Evolutionary conservation across 2,113 vertebrate genomes (phyloP), one percentile per base, ranked within the genome.

Genomic region (Mormyrus lacerda): DNA sequence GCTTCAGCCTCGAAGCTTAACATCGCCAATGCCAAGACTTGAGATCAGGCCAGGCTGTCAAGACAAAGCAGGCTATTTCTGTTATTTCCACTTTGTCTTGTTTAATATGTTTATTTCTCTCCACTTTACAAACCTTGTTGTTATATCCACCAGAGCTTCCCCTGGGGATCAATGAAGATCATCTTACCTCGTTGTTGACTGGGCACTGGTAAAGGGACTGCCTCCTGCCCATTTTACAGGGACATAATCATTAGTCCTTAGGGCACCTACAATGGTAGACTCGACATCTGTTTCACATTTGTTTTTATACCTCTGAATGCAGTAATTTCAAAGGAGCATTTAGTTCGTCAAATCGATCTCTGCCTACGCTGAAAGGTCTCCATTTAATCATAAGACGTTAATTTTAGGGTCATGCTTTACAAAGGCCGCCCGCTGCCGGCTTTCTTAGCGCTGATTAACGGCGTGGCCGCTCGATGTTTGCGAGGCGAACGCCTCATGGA

Each of bases 381-480:
- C 61, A 9, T 42, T 86, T 86, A 89, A 76, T 69, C 83, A 76
- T 73, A 65, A 87, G 47, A 10, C 31, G 86, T 87, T 86, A 48
- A 87, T 76, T 87, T 87, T 58, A 61, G 48, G 44, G 58, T 53
- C 85, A 76, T n/a, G 61, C 61, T 48, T 89, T 21, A 50, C 44
- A 55, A 89, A 24, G 58, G 61, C 47, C 48, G 27, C 44, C 42
- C 8, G n/a, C 50, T 61, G 50, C 55, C 8, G 50, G 51, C 82
- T 65, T 39, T 8, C 27, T 58, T 87, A 73, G 85, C 50, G 61
- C 47, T 42, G 58, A 87, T 73, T 42, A 51, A 35, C 44, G 15
- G 7, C 0, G 10, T 19, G 17, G 9, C 45, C 44, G 48, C 44
- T 89, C 10, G 4, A 19, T 31, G 19, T 76, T 31, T 86, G 44